Evolutionary conservation across 1,140 invertebrate genomes (phyloP).

Genomic region (Limonius californicus): DNA sequence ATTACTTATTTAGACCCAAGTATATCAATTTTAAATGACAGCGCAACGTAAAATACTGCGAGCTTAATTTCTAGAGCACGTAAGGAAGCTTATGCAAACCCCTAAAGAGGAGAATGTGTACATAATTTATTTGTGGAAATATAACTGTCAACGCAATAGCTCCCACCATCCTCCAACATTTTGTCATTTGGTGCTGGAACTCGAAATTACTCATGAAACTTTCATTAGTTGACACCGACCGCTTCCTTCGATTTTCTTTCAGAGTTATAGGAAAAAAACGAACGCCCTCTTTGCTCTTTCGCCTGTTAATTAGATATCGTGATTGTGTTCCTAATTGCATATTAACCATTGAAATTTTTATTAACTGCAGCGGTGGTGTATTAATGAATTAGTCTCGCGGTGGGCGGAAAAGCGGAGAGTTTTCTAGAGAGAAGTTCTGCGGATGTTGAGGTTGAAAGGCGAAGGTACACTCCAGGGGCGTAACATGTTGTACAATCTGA

Average conservation of each 20-base stretch:
- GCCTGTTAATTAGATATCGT: neutral
- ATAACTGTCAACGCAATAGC: neutral
- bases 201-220: neutral
- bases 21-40: no score
- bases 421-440: no score
- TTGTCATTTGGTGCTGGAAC: neutral
- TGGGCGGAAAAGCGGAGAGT: no score
- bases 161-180: neutral
- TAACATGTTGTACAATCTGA: no score
- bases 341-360: neutral
- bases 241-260: no score
- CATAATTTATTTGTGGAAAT: slow-evolving; percentile 1
- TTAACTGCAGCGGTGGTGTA: neutral
- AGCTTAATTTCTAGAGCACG: neutral
- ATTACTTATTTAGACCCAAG: no score
- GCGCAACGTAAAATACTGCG: neutral
- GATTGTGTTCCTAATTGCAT: neutral
- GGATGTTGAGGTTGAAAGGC: no score
- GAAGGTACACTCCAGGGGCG: no score
- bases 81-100: neutral
- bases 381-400: no score
- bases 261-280: no score
- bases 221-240: neutral
- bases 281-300: no score
- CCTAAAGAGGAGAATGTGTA: neutral